Evolutionary conservation across 2,113 vertebrate species (phyloP).

Genomic region (Grallaria varia): DNA sequence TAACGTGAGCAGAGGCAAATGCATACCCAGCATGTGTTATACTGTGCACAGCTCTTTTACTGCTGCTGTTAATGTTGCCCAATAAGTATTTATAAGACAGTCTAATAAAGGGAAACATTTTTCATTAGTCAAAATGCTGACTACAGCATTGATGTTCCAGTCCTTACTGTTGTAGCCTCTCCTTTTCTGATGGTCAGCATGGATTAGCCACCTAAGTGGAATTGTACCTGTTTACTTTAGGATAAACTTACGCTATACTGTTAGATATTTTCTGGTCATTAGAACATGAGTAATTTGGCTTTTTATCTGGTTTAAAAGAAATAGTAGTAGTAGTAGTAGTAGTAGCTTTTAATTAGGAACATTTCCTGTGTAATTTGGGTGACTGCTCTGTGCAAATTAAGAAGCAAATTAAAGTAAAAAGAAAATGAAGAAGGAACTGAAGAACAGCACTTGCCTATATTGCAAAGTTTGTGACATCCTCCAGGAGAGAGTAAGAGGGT

Average conservation of each 20-base stretch:
- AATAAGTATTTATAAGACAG: not conserved
- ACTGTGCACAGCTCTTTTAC: not conserved
- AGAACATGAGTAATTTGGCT: not conserved
- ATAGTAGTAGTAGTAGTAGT: not conserved
- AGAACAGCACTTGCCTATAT: not conserved
- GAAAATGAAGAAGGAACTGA: not conserved
- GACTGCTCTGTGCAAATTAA: not conserved
- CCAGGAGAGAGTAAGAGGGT: not conserved
- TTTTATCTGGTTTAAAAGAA: not conserved
- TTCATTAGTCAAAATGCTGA: not conserved
- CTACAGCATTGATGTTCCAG: not conserved
- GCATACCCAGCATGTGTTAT: not conserved
- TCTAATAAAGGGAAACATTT: not conserved
- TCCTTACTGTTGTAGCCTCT: not conserved
- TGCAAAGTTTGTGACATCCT: not conserved
- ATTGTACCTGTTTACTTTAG: not conserved
- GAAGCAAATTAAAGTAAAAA: not conserved
- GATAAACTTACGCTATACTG: not conserved
- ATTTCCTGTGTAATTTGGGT: not conserved
- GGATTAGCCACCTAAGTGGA: not conserved
- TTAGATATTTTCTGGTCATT: not conserved
- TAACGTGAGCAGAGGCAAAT: not conserved
- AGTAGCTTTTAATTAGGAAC: not conserved
- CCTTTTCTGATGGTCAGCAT: not conserved
- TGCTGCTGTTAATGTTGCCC: not conserved